Percentiles rank a stretch among this genome's conserved stretches.
Evolutionary conservation across 2,113 vertebrate genomes (phyloP).

Genomic region (Symphodus melops): DNA sequence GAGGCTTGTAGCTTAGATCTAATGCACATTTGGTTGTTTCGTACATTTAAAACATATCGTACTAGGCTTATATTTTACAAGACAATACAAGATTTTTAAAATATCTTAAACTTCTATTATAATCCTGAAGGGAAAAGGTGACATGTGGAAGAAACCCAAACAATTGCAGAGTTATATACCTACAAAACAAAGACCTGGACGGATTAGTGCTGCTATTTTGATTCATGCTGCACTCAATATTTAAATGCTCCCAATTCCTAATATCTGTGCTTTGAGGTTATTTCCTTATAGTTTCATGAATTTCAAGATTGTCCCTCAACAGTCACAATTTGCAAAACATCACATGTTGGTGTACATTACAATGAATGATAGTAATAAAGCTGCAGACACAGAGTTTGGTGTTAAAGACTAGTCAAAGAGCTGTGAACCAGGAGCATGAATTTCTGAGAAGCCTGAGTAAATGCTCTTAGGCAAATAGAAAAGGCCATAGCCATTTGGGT

Average conservation of each 20-base stretch:
- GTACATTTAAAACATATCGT: too few species aligned
- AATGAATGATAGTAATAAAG: constrained; percentile 57
- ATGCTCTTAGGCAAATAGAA: constrained; percentile 84
- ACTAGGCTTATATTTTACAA: too few species aligned
- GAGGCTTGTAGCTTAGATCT: too few species aligned
- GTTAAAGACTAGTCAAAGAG: constrained; percentile 60
- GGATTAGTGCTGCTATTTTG: not conserved
- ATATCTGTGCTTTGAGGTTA: not conserved
- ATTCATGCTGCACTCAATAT: not conserved
- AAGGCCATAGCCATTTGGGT: constrained; percentile 79
- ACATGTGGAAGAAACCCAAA: too few species aligned
- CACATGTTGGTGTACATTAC: constrained; percentile 20
- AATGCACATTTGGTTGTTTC: too few species aligned
- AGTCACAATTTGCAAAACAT: constrained; percentile 42
- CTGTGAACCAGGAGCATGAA: constrained; percentile 56
- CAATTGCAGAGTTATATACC: too few species aligned
- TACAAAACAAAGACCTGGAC: not conserved
- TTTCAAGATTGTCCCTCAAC: constrained; percentile 23
- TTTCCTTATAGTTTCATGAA: not conserved
- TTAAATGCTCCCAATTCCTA: not conserved
- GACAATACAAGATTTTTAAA: too few species aligned
- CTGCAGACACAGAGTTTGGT: constrained; percentile 35
- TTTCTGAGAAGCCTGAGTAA: constrained; percentile 68
- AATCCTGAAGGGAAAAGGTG: too few species aligned
- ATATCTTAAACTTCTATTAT: too few species aligned